These are phyloP conservation scores for Sebastes minor DNA, from an alignment of 2,797 vertebrate species.

Conservation along the genomic window DNA sequence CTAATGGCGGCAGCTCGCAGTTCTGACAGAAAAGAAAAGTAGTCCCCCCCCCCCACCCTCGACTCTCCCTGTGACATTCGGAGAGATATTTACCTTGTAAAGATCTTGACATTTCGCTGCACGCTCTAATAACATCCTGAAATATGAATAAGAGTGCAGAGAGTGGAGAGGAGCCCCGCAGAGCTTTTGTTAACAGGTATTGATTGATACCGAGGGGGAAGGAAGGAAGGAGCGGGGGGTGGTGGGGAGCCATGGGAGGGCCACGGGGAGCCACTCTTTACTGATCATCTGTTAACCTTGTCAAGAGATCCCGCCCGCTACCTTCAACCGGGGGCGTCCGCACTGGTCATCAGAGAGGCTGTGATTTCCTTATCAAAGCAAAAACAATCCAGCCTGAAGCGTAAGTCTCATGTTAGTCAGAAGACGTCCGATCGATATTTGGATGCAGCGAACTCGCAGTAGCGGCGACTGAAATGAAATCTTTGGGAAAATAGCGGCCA, in stretches of 20 bases:
- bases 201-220: slow-evolving; percentile 60
- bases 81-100: slow-evolving; percentile 79
- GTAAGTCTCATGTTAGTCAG: slow-evolving; percentile 7
- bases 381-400: slow-evolving; percentile 14
- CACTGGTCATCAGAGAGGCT: slow-evolving; percentile 29
- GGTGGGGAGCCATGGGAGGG: background rate
- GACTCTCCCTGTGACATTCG: slow-evolving; percentile 71
- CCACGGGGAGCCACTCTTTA: slow-evolving; percentile 55
- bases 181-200: slow-evolving; percentile 76
- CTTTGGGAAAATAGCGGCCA: background rate
- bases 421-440: slow-evolving; percentile 29
- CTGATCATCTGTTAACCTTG: slow-evolving; percentile 73
- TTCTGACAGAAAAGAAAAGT: slow-evolving; percentile 53
- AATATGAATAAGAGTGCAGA: slow-evolving; percentile 75
- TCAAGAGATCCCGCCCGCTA: slow-evolving; percentile 41
- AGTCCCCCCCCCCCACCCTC: slow-evolving; percentile 19
- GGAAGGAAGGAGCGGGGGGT: slow-evolving; percentile 4
- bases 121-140: slow-evolving; percentile 76
- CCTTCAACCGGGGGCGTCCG: slow-evolving; percentile 4
- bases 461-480: background rate
- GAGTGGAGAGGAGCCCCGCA: slow-evolving; percentile 56
- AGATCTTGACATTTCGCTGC: slow-evolving; percentile 82
- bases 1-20: slow-evolving; percentile 58
- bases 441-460: background rate
- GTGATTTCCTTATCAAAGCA: slow-evolving; percentile 48